Conservation (phyloP, 2,113 vertebrate species). For the Brachyhypopomus gauderio region DNA sequence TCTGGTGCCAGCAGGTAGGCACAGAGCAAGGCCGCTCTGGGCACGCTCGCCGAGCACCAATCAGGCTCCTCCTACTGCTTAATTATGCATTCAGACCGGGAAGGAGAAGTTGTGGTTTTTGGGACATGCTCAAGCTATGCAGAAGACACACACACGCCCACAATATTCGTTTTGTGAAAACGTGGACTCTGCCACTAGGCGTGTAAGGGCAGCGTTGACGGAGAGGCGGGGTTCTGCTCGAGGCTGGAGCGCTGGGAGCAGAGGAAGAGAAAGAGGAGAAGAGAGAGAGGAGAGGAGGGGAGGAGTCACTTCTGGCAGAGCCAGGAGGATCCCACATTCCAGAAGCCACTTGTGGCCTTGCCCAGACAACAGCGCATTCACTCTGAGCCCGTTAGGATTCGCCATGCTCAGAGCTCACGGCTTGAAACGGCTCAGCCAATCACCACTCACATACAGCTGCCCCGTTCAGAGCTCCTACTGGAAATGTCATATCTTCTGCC, state of each 20-base stretch:
- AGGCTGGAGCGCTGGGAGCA: neutral
- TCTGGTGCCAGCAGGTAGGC: slow-evolving; percentile 9
- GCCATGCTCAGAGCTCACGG: slow-evolving; percentile 20
- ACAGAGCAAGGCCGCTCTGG: neutral
- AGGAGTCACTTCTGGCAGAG: slow-evolving; percentile 28
- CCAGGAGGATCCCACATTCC: slow-evolving; percentile 62
- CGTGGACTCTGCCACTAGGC: slow-evolving; percentile 18
- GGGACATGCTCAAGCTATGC: neutral
- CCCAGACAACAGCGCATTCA: slow-evolving; percentile 69
- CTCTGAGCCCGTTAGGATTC: slow-evolving; percentile 59
- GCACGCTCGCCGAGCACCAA: neutral
- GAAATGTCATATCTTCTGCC: slow-evolving; percentile 18
- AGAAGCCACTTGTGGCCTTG: slow-evolving; percentile 65
- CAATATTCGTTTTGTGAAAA: neutral
- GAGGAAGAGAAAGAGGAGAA: neutral
- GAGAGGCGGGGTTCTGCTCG: neutral
- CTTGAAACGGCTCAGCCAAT: slow-evolving; percentile 25
- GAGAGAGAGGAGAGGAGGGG: neutral
- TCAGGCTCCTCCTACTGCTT: slow-evolving; percentile 8
- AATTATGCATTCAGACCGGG: neutral
- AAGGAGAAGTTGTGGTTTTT: neutral
- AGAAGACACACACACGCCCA: neutral
- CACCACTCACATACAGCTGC: slow-evolving; percentile 14
- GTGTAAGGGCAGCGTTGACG: slow-evolving; percentile 14
- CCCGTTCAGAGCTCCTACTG: neutral